phyloP scores from a whole-genome alignment of 92 coral and sea anemone genomes.

The Paragorgia papillata region DNA sequence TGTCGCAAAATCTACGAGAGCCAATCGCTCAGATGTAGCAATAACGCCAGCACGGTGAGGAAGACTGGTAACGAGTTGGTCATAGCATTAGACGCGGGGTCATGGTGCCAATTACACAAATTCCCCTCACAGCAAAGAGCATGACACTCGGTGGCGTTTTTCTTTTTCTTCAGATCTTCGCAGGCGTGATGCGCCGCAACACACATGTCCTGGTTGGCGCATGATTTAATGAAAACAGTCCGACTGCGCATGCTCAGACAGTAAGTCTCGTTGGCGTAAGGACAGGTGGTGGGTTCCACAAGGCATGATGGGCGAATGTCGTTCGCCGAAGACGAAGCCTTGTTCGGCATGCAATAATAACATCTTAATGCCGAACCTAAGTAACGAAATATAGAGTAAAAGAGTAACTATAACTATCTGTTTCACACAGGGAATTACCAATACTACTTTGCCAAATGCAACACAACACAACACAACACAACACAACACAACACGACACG shows the following conservation, averaged over 20 bases:
- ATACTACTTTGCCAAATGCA: not conserved
- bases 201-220: not conserved
- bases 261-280: not conserved
- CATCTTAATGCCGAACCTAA: slow-evolving; percentile 33
- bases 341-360: slow-evolving; percentile 4
- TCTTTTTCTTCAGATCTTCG: not conserved
- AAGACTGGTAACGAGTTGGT: not conserved
- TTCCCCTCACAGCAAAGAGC: slow-evolving; percentile 9
- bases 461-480: not conserved
- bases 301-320: not conserved
- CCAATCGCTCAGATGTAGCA: not conserved
- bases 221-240: slow-evolving; percentile 3
- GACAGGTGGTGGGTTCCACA: not conserved
- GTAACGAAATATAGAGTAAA: not conserved
- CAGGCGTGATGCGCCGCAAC: slow-evolving; percentile 13
- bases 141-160: not conserved
- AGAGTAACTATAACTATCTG: no score
- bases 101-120: slow-evolving; percentile 4
- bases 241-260: slow-evolving; percentile 13
- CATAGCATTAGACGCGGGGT: not conserved
- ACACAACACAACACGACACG: not conserved
- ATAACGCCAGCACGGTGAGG: not conserved
- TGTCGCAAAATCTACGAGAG: no score
- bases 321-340: not conserved
- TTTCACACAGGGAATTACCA: no score